Conservation (phyloP, 2,888 invertebrate genomes). For the Amphipyra tragopoginis region DNA sequence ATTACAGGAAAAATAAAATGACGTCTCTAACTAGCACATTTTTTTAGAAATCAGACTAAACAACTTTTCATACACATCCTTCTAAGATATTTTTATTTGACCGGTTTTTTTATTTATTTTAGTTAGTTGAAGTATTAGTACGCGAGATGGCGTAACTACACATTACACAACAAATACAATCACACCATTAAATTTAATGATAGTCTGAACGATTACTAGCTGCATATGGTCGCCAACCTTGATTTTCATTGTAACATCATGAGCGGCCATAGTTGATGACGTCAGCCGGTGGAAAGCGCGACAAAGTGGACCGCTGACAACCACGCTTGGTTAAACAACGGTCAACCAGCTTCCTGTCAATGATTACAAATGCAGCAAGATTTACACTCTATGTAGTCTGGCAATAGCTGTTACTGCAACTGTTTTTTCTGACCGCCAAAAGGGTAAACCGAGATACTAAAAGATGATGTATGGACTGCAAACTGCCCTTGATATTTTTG, state of each 20-base stretch:
- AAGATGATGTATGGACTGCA: too few relatives aligned
- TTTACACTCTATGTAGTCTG: background rate
- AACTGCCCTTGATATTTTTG: too few relatives aligned
- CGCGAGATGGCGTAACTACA: constrained; percentile 13
- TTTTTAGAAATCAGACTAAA: too few relatives aligned
- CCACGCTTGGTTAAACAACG: constrained; percentile 41
- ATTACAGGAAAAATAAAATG: too few relatives aligned
- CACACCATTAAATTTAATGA: constrained; percentile 24
- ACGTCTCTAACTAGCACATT: too few relatives aligned
- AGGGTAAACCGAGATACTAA: too few relatives aligned
- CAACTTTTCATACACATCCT: too few relatives aligned
- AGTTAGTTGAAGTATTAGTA: background rate
- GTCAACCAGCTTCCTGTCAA: constrained; percentile 40
- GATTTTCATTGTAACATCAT: constrained; percentile 27
- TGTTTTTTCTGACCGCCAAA: too few relatives aligned
- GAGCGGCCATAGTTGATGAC: constrained; percentile 14
- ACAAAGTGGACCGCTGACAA: constrained; percentile 28
- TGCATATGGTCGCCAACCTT: constrained; percentile 34
- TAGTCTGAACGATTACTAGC: constrained; percentile 28
- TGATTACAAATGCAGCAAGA: constrained; percentile 20
- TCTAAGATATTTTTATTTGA: too few relatives aligned
- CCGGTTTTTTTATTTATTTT: background rate
- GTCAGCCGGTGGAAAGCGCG: constrained; percentile 49
- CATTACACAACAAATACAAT: constrained; percentile 9
- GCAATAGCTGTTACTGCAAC: too few relatives aligned